A percentile compares a stretch with the other conserved stretches of the same genome.
phyloP scores from a whole-genome alignment of 2,888 invertebrate species.

The Xestia ashworthii region DNA sequence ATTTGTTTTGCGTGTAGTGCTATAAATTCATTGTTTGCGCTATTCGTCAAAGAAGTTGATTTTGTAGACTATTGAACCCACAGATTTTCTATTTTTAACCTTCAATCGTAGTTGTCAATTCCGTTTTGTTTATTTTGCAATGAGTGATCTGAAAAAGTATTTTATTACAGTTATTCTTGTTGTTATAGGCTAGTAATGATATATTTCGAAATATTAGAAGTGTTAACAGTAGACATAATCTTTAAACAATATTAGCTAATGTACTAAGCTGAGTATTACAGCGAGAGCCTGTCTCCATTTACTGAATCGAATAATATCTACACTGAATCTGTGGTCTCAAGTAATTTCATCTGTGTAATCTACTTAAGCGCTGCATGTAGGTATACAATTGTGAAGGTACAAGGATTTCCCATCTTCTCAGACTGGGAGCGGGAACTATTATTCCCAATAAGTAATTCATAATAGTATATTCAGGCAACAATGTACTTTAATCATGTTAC shows the following conservation, averaged over 20 bases:
- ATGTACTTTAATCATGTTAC: conserved; percentile 50
- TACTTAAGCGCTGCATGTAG: conserved; percentile 52
- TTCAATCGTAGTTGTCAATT: not conserved
- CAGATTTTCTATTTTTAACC: not conserved
- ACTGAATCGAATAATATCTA: conserved; percentile 62
- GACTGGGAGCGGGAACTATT: conserved; percentile 35
- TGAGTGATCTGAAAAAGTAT: not conserved
- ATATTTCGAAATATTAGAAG: conserved; percentile 3
- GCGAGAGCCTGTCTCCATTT: conserved; percentile 45
- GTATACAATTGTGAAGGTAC: conserved; percentile 52
- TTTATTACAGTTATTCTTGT: not conserved
- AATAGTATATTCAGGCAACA: conserved; percentile 26
- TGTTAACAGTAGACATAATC: conserved; percentile 14
- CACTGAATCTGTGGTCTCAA: conserved; percentile 52
- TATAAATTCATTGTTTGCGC: conserved; percentile 12
- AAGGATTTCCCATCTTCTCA: conserved; percentile 57
- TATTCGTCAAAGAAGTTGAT: conserved; percentile 16
- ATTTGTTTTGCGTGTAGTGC: conserved; percentile 36
- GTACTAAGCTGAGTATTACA: conserved; percentile 42
- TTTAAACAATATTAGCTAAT: conserved; percentile 29
- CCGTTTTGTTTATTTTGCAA: not conserved
- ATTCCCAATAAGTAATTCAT: conserved; percentile 55
- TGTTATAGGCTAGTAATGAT: not conserved
- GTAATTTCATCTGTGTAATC: conserved; percentile 62
- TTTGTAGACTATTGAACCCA: not conserved